Evolutionary conservation across 2,113 vertebrate genomes (phyloP), one percentile per base, ranked within the genome.

Genomic region (Pteruthius melanotis): DNA sequence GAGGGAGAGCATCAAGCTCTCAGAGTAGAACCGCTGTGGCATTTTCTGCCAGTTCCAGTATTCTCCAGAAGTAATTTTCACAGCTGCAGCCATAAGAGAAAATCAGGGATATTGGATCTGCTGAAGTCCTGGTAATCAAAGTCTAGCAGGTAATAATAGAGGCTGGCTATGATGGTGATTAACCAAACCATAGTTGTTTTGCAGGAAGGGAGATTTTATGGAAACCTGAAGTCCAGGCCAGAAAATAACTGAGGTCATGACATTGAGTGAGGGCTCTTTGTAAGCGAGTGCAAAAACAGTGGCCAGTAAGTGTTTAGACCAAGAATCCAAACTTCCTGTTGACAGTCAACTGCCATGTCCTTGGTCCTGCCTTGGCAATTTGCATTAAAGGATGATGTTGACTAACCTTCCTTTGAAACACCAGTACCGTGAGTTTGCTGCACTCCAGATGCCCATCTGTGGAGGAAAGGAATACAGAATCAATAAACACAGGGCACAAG

Each of bases 101-200:
- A 94, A 93, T 95, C 85, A 44, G 69, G 63, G 80, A 86, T 83
- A 66, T 11, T 96, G 89, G 79, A 68, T 96, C 95, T 96, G 52
- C 83, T 83, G 79, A 87, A 85, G 86, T 87, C 50, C 52, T 85
- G 68, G 40, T 88, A 96, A 93, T 95, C 95, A 97, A 89, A 94
- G 45, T 71, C 53, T 83, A 88, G 78, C 74, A 91, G 86, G 59
- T 90, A 90, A 86, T 88, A 77, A 90, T 24, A 54, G 93, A 86
- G 72, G 21, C 56, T 83, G 79, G 76, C 90, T 69, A 71, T 60
- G 59, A 57, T 56, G 87, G 66, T 96, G 91, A 89, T 94, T 74
- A 95, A 66, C 75, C 60, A 40, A 87, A 80, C 47, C 47, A 40
- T 21, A 39, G 80, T 39, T 96, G 80, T 65, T 93, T 89, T 89